Evolutionary conservation across 2,888 invertebrate genomes (phyloP).

Genomic region (Drosophila mulleri): DNA sequence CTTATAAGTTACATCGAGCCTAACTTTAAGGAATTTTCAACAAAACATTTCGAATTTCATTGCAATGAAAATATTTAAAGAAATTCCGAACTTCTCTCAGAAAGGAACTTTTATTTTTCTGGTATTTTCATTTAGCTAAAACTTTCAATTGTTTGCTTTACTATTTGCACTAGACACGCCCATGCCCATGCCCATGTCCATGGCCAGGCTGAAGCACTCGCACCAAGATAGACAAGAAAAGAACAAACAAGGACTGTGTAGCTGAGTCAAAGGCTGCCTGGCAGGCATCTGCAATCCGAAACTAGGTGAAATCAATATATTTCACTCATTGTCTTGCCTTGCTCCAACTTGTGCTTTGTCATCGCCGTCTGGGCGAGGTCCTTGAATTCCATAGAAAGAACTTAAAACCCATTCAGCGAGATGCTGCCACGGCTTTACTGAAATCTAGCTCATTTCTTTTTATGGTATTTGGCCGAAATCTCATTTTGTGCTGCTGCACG

Average conservation of each 20-base stretch:
- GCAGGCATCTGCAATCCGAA: constrained; percentile 41
- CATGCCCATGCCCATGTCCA: too few species aligned
- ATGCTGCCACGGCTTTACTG: constrained; percentile 18
- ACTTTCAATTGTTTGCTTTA: constrained; percentile 10
- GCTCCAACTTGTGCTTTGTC: constrained; percentile 43
- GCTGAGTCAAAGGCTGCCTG: constrained; percentile 20
- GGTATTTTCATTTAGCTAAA: constrained; percentile 7
- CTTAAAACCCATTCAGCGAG: constrained; percentile 37
- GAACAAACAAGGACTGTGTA: constrained; percentile 4
- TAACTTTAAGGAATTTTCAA: not conserved
- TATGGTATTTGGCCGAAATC: constrained; percentile 51
- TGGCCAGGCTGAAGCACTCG: not conserved
- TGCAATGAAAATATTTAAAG: not conserved
- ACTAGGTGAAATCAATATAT: constrained; percentile 75
- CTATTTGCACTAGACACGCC: constrained; percentile 3
- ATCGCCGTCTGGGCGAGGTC: constrained; percentile 29
- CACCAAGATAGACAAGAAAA: not conserved
- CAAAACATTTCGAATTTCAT: not conserved
- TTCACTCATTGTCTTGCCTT: constrained; percentile 62
- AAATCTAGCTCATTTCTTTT: constrained; percentile 58
- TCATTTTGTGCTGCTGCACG: constrained; percentile 22
- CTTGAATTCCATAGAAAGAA: constrained; percentile 44
- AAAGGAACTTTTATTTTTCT: not conserved
- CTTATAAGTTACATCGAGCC: too few species aligned
- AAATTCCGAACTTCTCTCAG: not conserved